phyloP scores from a whole-genome alignment of 2,888 invertebrate species.

The Escarpia spicata region DNA sequence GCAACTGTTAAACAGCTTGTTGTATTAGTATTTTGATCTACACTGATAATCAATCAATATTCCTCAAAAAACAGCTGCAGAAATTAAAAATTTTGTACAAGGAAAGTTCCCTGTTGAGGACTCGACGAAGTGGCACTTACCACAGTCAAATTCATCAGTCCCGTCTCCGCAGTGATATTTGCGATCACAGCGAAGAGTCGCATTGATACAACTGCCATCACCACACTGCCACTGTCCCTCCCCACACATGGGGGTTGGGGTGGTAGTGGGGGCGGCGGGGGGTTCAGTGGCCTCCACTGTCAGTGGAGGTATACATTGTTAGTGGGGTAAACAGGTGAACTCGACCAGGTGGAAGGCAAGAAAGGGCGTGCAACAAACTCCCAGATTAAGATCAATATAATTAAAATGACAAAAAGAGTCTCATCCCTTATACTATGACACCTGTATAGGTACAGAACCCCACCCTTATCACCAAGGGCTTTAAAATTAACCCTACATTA shows the following conservation, averaged over 20 bases:
- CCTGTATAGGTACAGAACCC: neutral
- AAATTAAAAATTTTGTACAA: neutral
- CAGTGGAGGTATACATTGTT: constrained; percentile 18
- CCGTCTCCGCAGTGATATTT: constrained; percentile 73
- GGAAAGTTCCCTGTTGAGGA: neutral
- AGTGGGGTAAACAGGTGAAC: constrained; percentile 18
- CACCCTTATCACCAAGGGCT: neutral
- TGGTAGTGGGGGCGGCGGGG: neutral
- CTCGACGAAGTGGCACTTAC: constrained; percentile 44
- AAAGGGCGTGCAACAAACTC: constrained; percentile 14
- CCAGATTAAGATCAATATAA: constrained; percentile 17
- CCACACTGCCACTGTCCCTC: constrained; percentile 54
- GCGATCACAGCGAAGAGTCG: constrained; percentile 84
- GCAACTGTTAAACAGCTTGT: neutral
- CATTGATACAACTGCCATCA: constrained; percentile 79
- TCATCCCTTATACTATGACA: neutral
- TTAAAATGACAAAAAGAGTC: neutral
- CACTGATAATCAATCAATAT: constrained; percentile 18
- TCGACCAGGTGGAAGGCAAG: neutral
- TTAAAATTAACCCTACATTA: neutral
- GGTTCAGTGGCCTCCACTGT: constrained; percentile 22
- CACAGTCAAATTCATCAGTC: constrained; percentile 77
- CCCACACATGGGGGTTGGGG: neutral
- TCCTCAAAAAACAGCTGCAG: neutral
- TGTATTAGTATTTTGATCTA: neutral